These are phyloP conservation scores for Muraenolepis orangiensis DNA, from an alignment of 2,797 vertebrate species.

Conservation along the genomic window DNA sequence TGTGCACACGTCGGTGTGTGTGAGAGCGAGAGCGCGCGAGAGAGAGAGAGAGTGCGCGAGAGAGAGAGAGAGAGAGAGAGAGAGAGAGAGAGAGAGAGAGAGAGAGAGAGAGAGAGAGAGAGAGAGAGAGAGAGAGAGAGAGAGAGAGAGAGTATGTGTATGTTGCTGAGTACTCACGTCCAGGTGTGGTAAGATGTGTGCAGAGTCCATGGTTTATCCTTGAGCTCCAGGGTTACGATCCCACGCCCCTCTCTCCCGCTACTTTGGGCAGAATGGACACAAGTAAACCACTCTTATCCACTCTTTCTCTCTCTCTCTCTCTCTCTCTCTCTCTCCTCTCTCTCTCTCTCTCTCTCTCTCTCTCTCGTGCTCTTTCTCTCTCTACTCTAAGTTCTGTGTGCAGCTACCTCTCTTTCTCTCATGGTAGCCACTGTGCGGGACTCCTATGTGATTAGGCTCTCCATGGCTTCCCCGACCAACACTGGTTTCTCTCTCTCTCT, in stretches of 20 bases:
- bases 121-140: no score
- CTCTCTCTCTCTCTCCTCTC: slow-evolving; percentile 18
- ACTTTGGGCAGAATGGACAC: slow-evolving; percentile 61
- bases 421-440: not conserved
- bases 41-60: no score
- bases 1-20: no score
- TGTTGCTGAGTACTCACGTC: slow-evolving; percentile 75
- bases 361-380: slow-evolving; percentile 30
- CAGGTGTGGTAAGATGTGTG: slow-evolving; percentile 76
- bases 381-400: slow-evolving; percentile 32
- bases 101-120: no score
- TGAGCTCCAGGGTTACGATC: slow-evolving; percentile 82
- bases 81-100: no score
- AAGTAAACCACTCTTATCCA: slow-evolving; percentile 54
- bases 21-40: no score
- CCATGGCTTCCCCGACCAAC: slow-evolving; percentile 51
- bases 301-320: slow-evolving; percentile 31
- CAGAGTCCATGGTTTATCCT: slow-evolving; percentile 84
- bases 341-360: slow-evolving; percentile 21
- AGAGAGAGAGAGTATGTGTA: no score
- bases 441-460: slow-evolving; percentile 38
- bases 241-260: slow-evolving; percentile 69
- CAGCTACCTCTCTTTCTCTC: slow-evolving; percentile 8
- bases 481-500: not conserved
- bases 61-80: no score